Evolutionary conservation across 2,888 invertebrate species (phyloP), one percentile per base, ranked within the genome.

Genomic region (Mythimna loreyi): DNA sequence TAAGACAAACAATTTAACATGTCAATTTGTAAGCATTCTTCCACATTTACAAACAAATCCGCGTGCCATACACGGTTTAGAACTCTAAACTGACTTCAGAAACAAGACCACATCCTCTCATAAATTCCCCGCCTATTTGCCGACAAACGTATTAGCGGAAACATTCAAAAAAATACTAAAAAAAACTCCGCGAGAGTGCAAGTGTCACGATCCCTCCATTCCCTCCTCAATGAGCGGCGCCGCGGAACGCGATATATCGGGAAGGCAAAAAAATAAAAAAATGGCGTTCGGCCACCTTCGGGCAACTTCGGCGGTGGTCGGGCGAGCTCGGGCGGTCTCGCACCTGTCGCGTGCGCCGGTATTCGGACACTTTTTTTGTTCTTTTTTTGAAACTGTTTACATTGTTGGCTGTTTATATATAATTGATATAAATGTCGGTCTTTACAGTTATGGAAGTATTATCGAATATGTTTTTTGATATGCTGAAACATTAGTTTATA

Each of bases 161-260:
- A 59, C 67, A 84, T 84, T 67, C 74, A 40, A 84, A 84, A 72
- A 73, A 73, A 68, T 4, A 75, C 65, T 75, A 84, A 84, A 81
- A 84, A 81, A 83, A 78, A 43, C 30, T 77, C 67, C 71, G 69
- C 75, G 61, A 52, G 78, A 80, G 85, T 81, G 83, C 84, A 85
- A 87, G 86, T 83, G 85, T 87, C 87, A 85, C 80, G 85, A 82
- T 83, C 81, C 65, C 23, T 49, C 49, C 49, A 23, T 49, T 49
- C 49, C 49, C 30, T 53, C n/a, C 88, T 90, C 89, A 91, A 91
- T 92, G 91, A 87, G 91, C 86, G 91, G 83, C 81, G 76, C 80
- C 86, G 91, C 85, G 91, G 84, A 81, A 78, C 79, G 82, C 88
- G 91, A 89, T 90, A 92, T 90, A 89, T 85, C 86, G 86, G 90